A percentile compares a stretch with the other conserved stretches of the same genome.
Conservation (phyloP, 2,113 vertebrate genomes). For the Phylloscopus whistleri region DNA sequence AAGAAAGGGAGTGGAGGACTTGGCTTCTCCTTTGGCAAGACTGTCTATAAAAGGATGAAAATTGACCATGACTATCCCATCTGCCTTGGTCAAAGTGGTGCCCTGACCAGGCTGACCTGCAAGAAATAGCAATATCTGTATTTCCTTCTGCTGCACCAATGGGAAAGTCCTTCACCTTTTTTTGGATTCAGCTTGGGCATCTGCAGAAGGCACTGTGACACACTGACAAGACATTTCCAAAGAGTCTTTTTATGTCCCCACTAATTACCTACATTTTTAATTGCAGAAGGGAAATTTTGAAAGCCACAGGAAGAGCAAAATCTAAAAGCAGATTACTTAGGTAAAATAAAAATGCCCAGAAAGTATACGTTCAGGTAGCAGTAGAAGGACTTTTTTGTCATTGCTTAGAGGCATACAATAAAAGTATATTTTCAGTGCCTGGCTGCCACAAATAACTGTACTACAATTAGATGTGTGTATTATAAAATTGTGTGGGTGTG, state of each 20-base stretch:
- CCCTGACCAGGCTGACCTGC: background rate
- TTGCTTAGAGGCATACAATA: conserved; percentile 37
- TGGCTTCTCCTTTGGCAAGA: background rate
- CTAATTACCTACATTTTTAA: conserved; percentile 36
- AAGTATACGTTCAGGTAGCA: conserved; percentile 42
- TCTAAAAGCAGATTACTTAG: conserved; percentile 15
- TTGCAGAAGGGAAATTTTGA: background rate
- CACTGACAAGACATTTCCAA: background rate
- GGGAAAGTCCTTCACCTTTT: too few relatives aligned
- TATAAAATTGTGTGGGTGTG: conserved; percentile 55
- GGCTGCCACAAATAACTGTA: conserved; percentile 60
- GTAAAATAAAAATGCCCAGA: conserved; percentile 7
- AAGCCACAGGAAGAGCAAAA: background rate
- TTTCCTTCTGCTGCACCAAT: background rate
- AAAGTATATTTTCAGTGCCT: conserved; percentile 59
- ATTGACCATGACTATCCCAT: background rate
- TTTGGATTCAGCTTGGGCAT: background rate
- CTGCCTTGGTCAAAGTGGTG: background rate
- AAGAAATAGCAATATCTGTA: background rate
- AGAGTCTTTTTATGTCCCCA: background rate
- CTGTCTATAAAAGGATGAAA: background rate
- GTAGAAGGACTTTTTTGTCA: background rate
- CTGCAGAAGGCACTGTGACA: background rate
- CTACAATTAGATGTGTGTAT: conserved; percentile 65
- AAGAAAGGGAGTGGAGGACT: background rate